Percentiles rank a stretch among this genome's conserved stretches.
These are phyloP conservation scores for Ameiurus melas DNA, from an alignment of 2,113 vertebrate genomes.

Conservation along the genomic window DNA sequence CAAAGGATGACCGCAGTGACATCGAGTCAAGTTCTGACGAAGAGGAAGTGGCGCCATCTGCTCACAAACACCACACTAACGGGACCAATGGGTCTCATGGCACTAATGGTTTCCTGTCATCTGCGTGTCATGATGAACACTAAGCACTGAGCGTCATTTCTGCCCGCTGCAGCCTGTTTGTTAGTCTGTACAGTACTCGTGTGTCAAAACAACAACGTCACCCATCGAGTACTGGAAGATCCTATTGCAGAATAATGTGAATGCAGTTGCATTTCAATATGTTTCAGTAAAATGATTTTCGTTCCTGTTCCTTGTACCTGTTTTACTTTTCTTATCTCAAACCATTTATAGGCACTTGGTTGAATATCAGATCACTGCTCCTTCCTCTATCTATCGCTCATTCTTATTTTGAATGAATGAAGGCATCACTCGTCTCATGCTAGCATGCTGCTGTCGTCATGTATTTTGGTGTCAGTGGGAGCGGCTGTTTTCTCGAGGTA, in stretches of 20 bases:
- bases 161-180: constrained; percentile 60
- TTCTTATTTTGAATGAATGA: constrained; percentile 71
- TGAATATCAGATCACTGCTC: constrained; percentile 57
- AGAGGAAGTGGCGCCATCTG: constrained; percentile 77
- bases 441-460: constrained; percentile 84
- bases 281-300: constrained; percentile 18
- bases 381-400: constrained; percentile 15
- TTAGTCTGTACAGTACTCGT: constrained; percentile 54
- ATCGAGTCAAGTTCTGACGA: constrained; percentile 97
- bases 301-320: constrained; percentile 40
- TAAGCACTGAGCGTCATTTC: constrained; percentile 63
- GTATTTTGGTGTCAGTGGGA: constrained; percentile 78
- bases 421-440: constrained; percentile 75
- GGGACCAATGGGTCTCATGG: constrained; percentile 85
- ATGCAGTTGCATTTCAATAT: constrained; percentile 67
- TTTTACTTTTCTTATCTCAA: constrained; percentile 44
- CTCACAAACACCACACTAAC: constrained; percentile 83
- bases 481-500: constrained; percentile 78
- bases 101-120: constrained; percentile 89
- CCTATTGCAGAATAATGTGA: constrained; percentile 76
- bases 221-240: constrained; percentile 82
- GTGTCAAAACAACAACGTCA: constrained; percentile 72
- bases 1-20: constrained; percentile 93
- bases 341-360: constrained; percentile 61
- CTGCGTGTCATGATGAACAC: constrained; percentile 83